Conservation (phyloP, 2,113 vertebrate genomes). For the Chloebia gouldiae region DNA sequence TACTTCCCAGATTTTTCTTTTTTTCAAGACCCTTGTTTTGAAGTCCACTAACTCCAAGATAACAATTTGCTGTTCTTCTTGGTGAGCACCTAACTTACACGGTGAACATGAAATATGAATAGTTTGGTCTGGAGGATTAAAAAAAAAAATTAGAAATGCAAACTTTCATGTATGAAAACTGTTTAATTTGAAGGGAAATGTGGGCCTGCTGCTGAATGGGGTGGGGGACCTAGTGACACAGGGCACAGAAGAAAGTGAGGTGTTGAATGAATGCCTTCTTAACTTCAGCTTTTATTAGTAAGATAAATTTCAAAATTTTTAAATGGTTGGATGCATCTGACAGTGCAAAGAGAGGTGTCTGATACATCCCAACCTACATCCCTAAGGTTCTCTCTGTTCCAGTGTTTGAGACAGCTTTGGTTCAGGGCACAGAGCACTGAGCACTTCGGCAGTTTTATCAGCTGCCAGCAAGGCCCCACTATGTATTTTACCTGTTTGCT, state of each 20-base stretch:
- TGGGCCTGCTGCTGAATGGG: background rate
- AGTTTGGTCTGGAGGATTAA: background rate
- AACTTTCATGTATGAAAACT: background rate
- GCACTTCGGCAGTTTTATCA: background rate
- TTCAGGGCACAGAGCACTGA: background rate
- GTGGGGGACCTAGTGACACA: background rate
- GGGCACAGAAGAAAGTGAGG: background rate
- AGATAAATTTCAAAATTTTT: background rate
- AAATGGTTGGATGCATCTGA: background rate
- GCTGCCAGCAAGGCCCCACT: background rate
- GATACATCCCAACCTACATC: background rate
- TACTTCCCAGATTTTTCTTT: background rate
- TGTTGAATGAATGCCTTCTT: background rate
- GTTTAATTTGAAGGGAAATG: background rate
- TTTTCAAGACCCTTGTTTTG: background rate
- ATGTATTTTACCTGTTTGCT: background rate
- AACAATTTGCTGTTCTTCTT: background rate
- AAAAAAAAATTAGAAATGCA: background rate
- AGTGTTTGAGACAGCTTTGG: background rate
- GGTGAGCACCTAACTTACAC: background rate
- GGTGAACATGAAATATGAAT: background rate
- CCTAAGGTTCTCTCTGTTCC: background rate
- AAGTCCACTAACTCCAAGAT: background rate
- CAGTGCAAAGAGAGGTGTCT: background rate
- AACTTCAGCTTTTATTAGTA: background rate